Evolutionary conservation across 2,113 vertebrate genomes (phyloP).

Genomic region (Athene cunicularia): DNA sequence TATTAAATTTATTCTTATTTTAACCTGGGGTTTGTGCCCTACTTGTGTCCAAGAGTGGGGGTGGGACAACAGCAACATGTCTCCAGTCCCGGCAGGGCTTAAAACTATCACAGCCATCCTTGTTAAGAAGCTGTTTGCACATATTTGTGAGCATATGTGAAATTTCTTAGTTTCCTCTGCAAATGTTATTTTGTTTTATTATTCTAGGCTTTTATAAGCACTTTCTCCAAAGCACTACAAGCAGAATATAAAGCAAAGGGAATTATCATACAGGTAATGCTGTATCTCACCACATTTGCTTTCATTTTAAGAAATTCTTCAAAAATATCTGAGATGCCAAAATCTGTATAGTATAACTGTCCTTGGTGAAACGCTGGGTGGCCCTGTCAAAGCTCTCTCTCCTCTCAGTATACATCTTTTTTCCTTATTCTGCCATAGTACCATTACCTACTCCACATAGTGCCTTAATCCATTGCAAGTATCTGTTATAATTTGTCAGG

Average conservation of each 20-base stretch:
- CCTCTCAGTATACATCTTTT: not conserved
- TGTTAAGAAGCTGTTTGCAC: not conserved
- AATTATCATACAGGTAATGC: slow-evolving; percentile 83
- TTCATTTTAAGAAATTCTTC: not conserved
- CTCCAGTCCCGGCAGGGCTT: too few species aligned
- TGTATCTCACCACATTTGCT: not conserved
- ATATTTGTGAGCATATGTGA: not conserved
- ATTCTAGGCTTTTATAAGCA: slow-evolving; percentile 73
- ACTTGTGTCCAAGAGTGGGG: too few species aligned
- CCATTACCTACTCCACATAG: not conserved
- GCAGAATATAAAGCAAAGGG: slow-evolving; percentile 82
- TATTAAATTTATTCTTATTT: too few species aligned
- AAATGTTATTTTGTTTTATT: not conserved
- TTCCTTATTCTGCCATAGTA: not conserved
- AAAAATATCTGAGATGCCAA: not conserved
- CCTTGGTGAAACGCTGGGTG: not conserved
- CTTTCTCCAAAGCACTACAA: slow-evolving; percentile 84
- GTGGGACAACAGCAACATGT: too few species aligned
- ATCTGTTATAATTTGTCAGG: not conserved
- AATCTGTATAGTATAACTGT: not conserved
- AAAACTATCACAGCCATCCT: not conserved
- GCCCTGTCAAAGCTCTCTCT: not conserved
- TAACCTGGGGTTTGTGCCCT: too few species aligned
- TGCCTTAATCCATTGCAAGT: not conserved
- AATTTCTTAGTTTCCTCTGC: not conserved